Evolutionary conservation across 92 coral and sea anemone genomes (phyloP).

Genomic region (Palythoa grandiflora): DNA sequence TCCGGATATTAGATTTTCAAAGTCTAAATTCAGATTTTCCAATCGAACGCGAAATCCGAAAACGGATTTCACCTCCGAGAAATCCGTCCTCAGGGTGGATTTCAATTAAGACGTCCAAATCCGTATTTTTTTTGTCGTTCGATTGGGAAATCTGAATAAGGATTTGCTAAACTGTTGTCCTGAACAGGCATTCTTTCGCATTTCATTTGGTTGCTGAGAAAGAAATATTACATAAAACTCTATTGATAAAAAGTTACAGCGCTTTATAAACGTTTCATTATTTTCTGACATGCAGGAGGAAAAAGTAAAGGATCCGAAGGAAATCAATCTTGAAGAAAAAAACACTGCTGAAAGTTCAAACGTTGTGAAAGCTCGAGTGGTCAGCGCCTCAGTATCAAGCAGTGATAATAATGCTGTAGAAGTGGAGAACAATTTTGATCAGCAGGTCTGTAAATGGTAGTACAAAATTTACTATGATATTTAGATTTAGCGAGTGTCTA

Average conservation of each 20-base stretch:
- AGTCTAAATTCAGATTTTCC: too few species aligned
- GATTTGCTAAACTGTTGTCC: too few species aligned
- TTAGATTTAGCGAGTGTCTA: too few species aligned
- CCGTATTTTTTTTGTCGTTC: too few species aligned
- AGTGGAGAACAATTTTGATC: constrained; percentile 17
- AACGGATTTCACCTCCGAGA: too few species aligned
- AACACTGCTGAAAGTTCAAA: background rate
- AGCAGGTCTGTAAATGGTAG: constrained; percentile 5
- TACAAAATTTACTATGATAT: too few species aligned
- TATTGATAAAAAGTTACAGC: background rate
- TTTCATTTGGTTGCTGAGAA: background rate
- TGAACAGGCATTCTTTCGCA: too few species aligned
- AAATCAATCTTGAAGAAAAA: background rate
- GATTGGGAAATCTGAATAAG: too few species aligned
- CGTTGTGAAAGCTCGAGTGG: background rate
- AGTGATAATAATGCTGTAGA: background rate
- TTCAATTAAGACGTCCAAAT: too few species aligned
- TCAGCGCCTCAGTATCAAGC: constrained; percentile 8
- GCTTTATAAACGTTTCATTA: background rate
- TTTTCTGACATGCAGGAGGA: background rate
- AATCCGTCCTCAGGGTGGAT: too few species aligned
- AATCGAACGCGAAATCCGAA: too few species aligned
- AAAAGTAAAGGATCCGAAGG: background rate
- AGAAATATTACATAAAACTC: background rate
- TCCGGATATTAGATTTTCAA: too few species aligned